These are phyloP conservation scores for Corythornis vintsioides DNA, from an alignment of 2,113 vertebrate species.

Conservation along the genomic window DNA sequence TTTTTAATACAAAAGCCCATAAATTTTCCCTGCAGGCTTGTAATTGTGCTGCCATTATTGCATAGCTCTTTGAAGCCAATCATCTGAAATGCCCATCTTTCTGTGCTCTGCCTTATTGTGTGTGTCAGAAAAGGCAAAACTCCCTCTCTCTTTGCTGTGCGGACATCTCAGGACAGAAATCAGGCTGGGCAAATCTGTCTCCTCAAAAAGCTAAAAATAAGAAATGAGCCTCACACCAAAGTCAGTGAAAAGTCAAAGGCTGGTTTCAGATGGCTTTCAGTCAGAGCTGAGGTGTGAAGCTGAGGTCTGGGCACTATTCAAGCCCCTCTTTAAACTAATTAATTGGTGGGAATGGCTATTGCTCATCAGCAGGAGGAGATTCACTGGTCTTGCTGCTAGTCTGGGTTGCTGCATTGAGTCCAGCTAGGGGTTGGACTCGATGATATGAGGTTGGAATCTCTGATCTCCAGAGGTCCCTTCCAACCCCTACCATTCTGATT, in stretches of 20 bases:
- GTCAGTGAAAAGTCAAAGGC: background rate
- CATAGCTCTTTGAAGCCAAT: slow-evolving; percentile 42
- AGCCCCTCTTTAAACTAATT: background rate
- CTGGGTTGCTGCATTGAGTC: no score
- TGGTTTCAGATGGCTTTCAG: background rate
- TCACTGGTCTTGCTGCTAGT: no score
- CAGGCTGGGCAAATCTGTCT: background rate
- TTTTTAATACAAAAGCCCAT: slow-evolving; percentile 34
- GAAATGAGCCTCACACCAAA: background rate
- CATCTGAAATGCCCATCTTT: slow-evolving; percentile 42
- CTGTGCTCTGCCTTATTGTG: background rate
- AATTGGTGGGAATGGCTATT: background rate
- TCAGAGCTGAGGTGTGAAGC: background rate
- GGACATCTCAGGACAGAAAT: background rate
- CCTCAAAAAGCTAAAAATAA: background rate
- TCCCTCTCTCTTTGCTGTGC: slow-evolving; percentile 6
- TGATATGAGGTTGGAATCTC: no score
- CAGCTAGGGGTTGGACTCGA: no score
- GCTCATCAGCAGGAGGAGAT: background rate
- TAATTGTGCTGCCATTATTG: slow-evolving; percentile 58
- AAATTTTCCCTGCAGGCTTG: slow-evolving; percentile 53
- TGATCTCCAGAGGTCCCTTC: no score
- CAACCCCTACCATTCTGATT: no score
- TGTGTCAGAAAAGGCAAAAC: slow-evolving; percentile 1
- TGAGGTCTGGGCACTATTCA: background rate